These are phyloP conservation scores for Dendrolimus pini DNA, from an alignment of 2,888 invertebrate species.

Conservation along the genomic window DNA sequence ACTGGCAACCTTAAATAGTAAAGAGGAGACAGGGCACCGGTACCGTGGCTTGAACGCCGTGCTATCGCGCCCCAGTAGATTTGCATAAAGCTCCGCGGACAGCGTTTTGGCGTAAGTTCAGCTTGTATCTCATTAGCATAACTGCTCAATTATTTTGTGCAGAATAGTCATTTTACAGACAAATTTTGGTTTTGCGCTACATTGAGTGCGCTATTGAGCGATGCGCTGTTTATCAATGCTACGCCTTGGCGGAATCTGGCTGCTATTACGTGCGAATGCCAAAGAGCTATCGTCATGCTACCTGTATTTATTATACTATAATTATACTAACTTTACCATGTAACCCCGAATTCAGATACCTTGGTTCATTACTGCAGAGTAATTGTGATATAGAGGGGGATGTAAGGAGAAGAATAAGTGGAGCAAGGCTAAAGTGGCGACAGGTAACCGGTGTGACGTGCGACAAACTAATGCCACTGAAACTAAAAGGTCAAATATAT, in stretches of 20 bases:
- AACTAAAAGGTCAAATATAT: no score
- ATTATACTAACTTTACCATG: no score
- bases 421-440: no score
- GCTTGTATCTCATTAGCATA: slow-evolving; percentile 68
- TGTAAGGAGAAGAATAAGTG: no score
- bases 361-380: no score
- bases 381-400: no score
- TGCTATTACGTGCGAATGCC: not conserved
- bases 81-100: slow-evolving; percentile 66
- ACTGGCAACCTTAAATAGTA: not conserved
- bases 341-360: no score
- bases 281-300: not conserved
- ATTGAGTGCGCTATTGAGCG: slow-evolving; percentile 36
- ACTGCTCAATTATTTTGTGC: slow-evolving; percentile 71
- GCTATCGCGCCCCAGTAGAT: slow-evolving; percentile 37
- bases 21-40: slow-evolving; percentile 1
- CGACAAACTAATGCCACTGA: no score
- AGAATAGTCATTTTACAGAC: slow-evolving; percentile 63
- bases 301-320: no score
- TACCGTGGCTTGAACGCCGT: slow-evolving; percentile 21
- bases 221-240: slow-evolving; percentile 13
- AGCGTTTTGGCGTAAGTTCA: slow-evolving; percentile 65
- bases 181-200: slow-evolving; percentile 57
- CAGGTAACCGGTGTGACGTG: no score
- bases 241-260: not conserved